phyloP scores from a whole-genome alignment of 2,113 vertebrate species.

The Arothron firmamentum region DNA sequence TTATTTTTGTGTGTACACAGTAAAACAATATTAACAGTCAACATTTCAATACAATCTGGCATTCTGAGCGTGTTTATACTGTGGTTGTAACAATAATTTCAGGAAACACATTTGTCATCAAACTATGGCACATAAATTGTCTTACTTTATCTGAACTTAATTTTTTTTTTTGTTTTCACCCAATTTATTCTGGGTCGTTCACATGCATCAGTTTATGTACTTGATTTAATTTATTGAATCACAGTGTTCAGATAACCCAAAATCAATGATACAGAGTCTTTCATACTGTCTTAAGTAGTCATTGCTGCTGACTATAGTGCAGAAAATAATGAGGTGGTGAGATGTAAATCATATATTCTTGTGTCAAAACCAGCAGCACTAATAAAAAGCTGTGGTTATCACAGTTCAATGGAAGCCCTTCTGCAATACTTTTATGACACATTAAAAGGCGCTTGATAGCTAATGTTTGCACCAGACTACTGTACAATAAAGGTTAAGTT shows the following conservation, averaged over 20 bases:
- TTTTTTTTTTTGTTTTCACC: constrained; percentile 31
- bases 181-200: background rate
- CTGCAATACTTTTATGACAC: constrained; percentile 26
- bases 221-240: constrained; percentile 5
- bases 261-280: constrained; percentile 14
- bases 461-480: background rate
- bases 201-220: constrained; percentile 1
- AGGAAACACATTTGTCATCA: constrained; percentile 35
- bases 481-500: background rate
- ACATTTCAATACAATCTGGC: constrained; percentile 31
- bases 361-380: constrained; percentile 7
- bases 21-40: constrained; percentile 37
- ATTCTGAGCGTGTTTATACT: constrained; percentile 12
- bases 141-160: background rate
- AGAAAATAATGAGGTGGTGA: background rate
- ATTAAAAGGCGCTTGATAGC: constrained; percentile 15
- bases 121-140: constrained; percentile 34
- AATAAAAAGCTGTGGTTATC: constrained; percentile 4
- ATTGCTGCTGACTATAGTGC: constrained; percentile 17
- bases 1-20: constrained; percentile 55
- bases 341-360: constrained; percentile 10
- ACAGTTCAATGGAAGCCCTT: constrained; percentile 18
- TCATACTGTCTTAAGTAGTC: constrained; percentile 10
- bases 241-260: constrained; percentile 9
- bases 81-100: constrained; percentile 26